Conservation (phyloP, 2,888 invertebrate species). For the Amphipyra berbera region DNA sequence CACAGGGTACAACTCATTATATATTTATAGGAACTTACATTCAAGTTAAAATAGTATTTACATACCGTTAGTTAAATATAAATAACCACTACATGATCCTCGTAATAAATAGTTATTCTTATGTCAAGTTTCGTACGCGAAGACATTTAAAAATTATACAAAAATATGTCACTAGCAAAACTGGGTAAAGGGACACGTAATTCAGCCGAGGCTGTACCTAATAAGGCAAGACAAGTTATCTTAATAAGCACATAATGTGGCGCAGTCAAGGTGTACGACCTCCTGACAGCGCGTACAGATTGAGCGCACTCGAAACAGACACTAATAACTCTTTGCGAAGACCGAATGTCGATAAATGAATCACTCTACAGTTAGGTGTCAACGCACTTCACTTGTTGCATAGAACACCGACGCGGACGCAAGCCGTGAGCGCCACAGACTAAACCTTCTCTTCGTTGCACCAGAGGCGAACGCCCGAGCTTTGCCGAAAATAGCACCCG, state of each 20-base stretch:
- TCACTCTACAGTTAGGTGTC: constrained; percentile 88
- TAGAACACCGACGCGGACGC: constrained; percentile 76
- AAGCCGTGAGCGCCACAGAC: constrained; percentile 78
- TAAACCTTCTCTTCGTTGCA: constrained; percentile 78
- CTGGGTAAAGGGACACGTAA: constrained; percentile 84
- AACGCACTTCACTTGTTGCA: constrained; percentile 87
- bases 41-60: constrained; percentile 44
- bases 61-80: constrained; percentile 86
- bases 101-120: constrained; percentile 92
- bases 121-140: constrained; percentile 91
- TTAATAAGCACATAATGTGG: constrained; percentile 79
- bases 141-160: constrained; percentile 88
- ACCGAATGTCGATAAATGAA: constrained; percentile 80
- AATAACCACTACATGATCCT: constrained; percentile 91
- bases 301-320: constrained; percentile 83
- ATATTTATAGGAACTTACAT: constrained; percentile 58
- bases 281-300: constrained; percentile 68
- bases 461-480: constrained; percentile 83
- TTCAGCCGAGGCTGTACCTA: constrained; percentile 81
- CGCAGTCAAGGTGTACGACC: constrained; percentile 85
- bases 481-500: constrained; percentile 87
- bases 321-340: constrained; percentile 74
- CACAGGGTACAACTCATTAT: constrained; percentile 56
- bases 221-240: constrained; percentile 85
- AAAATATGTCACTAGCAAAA: constrained; percentile 78